Conservation (phyloP, 2,888 invertebrate genomes). For the Drosophila affinis region DNA sequence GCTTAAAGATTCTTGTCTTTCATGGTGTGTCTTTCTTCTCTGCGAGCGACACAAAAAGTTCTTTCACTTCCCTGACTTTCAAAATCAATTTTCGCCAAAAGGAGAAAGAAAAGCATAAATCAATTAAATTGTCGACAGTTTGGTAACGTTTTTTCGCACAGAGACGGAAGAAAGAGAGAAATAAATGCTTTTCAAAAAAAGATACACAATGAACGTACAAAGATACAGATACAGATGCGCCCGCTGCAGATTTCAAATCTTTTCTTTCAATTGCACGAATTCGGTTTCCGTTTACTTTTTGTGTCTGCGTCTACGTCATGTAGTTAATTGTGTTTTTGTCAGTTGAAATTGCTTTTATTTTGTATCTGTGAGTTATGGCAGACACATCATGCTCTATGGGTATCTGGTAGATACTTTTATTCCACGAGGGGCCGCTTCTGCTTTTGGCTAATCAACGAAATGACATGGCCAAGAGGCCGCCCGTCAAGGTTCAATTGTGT, state of each 20-base stretch:
- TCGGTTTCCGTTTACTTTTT: slow-evolving; percentile 61
- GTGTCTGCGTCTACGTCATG: slow-evolving; percentile 44
- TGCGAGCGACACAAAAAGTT: slow-evolving; percentile 20
- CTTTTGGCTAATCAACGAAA: slow-evolving; percentile 54
- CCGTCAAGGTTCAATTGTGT: slow-evolving; percentile 72
- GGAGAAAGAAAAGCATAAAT: slow-evolving; percentile 55
- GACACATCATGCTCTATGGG: slow-evolving; percentile 10
- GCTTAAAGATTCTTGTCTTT: not conserved
- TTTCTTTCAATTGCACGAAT: slow-evolving; percentile 63
- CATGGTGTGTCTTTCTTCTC: slow-evolving; percentile 7
- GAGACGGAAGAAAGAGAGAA: slow-evolving; percentile 17
- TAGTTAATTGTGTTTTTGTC: slow-evolving; percentile 68
- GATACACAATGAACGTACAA: not conserved
- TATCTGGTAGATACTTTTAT: slow-evolving; percentile 47
- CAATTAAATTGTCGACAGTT: slow-evolving; percentile 69
- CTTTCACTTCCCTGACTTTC: slow-evolving; percentile 38
- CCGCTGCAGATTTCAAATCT: slow-evolving; percentile 35
- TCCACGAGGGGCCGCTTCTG: slow-evolving; percentile 9
- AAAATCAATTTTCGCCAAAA: slow-evolving; percentile 56
- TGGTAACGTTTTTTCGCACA: slow-evolving; percentile 45
- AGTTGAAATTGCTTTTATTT: slow-evolving; percentile 56
- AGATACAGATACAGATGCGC: slow-evolving; percentile 7
- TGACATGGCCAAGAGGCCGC: slow-evolving; percentile 24
- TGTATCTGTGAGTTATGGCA: slow-evolving; percentile 30
- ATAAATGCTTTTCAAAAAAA: slow-evolving; percentile 4